A percentile compares a stretch with the other conserved stretches of the same genome.
Conservation (phyloP, 2,797 vertebrate species). For the Tarsius wallacei region DNA sequence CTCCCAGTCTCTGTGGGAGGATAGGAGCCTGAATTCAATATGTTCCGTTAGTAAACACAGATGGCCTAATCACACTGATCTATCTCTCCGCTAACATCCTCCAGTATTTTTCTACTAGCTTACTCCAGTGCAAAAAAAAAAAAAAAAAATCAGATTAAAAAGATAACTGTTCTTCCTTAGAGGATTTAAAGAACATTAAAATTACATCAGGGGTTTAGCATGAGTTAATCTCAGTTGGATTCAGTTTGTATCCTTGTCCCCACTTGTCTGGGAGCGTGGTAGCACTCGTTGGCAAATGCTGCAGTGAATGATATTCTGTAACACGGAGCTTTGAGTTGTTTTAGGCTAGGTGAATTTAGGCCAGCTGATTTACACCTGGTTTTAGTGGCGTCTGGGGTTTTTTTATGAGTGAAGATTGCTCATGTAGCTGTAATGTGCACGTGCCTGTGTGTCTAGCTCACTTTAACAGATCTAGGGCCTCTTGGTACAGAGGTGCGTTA, state of each 20-base stretch:
- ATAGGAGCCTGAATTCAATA: background rate
- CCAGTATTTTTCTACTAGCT: background rate
- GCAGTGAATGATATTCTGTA: background rate
- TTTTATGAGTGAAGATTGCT: background rate
- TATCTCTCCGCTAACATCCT: background rate
- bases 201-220: background rate
- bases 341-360: background rate
- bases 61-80: background rate
- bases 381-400: background rate
- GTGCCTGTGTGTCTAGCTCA: background rate
- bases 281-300: background rate
- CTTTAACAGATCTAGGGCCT: background rate
- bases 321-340: background rate
- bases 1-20: no score
- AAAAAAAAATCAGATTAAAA: no score
- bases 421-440: background rate
- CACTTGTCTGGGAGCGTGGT: background rate
- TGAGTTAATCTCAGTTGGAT: background rate
- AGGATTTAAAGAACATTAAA: background rate
- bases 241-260: background rate
- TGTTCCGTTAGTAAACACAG: background rate
- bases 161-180: background rate
- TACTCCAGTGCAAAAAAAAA: no score
- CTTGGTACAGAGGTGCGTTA: background rate
- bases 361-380: background rate